Percentiles rank a stretch among this genome's conserved stretches.
Conservation (phyloP, 2,797 vertebrate genomes). For the Sebastolobus alascanus region DNA sequence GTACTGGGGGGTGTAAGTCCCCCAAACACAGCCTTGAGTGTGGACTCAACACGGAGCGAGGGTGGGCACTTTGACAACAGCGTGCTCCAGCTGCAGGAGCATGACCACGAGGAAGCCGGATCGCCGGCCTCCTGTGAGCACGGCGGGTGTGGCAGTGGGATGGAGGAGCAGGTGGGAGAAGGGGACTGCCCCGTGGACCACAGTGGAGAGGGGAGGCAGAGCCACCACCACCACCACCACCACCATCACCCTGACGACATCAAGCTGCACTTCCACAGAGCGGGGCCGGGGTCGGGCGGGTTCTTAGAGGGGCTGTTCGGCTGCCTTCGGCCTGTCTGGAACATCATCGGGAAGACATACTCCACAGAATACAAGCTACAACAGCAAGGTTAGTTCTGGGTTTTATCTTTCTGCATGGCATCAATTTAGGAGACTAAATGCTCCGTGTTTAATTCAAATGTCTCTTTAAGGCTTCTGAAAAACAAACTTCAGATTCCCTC, state of each 20-base stretch:
- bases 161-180: slow-evolving; percentile 80
- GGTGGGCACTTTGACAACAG: slow-evolving; percentile 96
- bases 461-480: slow-evolving; percentile 35
- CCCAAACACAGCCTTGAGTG: slow-evolving; percentile 88
- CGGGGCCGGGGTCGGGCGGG: slow-evolving; percentile 90
- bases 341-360: slow-evolving; percentile 98
- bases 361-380: slow-evolving; percentile 98
- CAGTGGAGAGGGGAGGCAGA: slow-evolving; percentile 58
- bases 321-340: slow-evolving; percentile 97
- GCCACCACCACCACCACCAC: slow-evolving; percentile 38
- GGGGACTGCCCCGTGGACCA: slow-evolving; percentile 79
- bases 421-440: slow-evolving; percentile 16
- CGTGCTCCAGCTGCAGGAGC: slow-evolving; percentile 94
- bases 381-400: slow-evolving; percentile 91
- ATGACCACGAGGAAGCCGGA: slow-evolving; percentile 88
- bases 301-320: slow-evolving; percentile 98
- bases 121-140: slow-evolving; percentile 85
- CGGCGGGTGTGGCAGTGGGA: slow-evolving; percentile 81
- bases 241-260: slow-evolving; percentile 88
- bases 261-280: slow-evolving; percentile 95
- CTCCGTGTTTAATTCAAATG: slow-evolving; percentile 27
- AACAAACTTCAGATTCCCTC: slow-evolving; percentile 24
- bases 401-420: slow-evolving; percentile 6
- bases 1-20: slow-evolving; percentile 84
- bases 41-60: slow-evolving; percentile 91